A percentile compares a stretch with the other conserved stretches of the same genome.
Evolutionary conservation across 2,888 invertebrate species (phyloP).

Genomic region (Oscheius myriophilus): DNA sequence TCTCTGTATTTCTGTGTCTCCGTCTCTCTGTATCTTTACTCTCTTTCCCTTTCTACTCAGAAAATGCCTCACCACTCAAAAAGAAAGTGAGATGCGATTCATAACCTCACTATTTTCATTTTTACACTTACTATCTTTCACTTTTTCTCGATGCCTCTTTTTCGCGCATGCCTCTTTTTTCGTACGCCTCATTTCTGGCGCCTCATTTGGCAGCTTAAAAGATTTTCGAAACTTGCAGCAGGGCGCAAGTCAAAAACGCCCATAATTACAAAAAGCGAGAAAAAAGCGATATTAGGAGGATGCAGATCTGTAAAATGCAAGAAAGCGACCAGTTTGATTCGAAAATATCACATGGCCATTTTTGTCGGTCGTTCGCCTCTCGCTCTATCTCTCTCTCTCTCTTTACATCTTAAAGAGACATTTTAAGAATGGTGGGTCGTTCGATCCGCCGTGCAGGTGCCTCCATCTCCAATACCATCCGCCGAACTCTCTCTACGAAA

Average conservation of each 20-base stretch:
- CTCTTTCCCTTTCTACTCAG: too few species aligned
- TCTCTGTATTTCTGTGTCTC: neutral
- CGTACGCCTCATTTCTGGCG: too few species aligned
- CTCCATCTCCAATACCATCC: conserved; percentile 39
- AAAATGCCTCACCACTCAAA: too few species aligned
- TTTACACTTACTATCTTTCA: neutral
- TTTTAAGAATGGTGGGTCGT: conserved; percentile 14
- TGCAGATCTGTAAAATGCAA: too few species aligned
- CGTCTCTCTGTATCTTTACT: neutral
- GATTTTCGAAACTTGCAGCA: neutral
- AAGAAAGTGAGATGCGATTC: neutral
- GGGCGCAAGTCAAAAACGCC: too few species aligned
- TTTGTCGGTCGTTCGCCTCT: neutral
- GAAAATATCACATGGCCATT: too few species aligned
- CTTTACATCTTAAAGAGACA: neutral
- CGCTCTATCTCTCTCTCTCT: neutral
- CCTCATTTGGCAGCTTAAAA: neutral
- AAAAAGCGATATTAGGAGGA: too few species aligned
- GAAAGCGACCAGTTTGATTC: too few species aligned
- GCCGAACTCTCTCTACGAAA: conserved; percentile 46
- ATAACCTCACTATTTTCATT: neutral
- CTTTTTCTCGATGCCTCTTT: neutral
- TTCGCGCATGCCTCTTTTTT: too few species aligned
- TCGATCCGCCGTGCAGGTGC: conserved; percentile 14
- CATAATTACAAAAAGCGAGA: too few species aligned